Base-by-base conservation (phyloP, 2,797 vertebrate genomes). In the Hippocampus kuda region DNA sequence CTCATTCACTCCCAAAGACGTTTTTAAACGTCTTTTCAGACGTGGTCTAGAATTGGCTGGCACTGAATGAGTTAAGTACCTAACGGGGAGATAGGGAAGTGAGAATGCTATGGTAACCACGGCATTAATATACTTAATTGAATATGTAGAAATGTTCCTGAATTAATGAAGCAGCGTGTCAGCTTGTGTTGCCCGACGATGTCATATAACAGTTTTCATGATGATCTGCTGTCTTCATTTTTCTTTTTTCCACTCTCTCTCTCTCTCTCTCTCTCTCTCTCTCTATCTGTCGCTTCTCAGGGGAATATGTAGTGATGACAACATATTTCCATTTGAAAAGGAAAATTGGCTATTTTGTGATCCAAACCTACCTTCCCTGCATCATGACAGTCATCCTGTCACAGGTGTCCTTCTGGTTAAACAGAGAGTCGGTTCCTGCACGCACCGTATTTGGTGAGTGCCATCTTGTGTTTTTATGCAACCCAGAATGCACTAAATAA, bases 341-440 rank as follows among this genome's bases (percentile, higher is more conserved):
- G 86, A 99, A 98, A 92, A 99, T 99, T 59, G 97, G 96, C 77
- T 99, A 98, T 87, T 98, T 98, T 89, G 96, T 98, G 87, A 99
- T 99, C 89, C 97, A 99, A 86, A 98, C 96, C 51, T 99, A 99
- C 88, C 91, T 99, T 57, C 97, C 97, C 64, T 99, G 97, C 91
- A 99, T 99, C 87, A 99, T 99, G 97, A 99, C 97, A 0, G 97
- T 99, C 89, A 99, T 99, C 83, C 91, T 99, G 79, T 99, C 97
- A 80, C 96, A 99, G 87, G 96, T 99, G 66, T 99, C 97, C 82
- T 99, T 99, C 91, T 99, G 97, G 97, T 93, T 98, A 64, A 99
- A 99, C 90, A 91, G 97, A 76, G 97, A 99, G 79, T 98, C 96
- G 0, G 97, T 99, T 70, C 97, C 97, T 57, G 97, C 97, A 1